phyloP scores from a whole-genome alignment of 2,888 invertebrate genomes.

The Germaria angustata region DNA sequence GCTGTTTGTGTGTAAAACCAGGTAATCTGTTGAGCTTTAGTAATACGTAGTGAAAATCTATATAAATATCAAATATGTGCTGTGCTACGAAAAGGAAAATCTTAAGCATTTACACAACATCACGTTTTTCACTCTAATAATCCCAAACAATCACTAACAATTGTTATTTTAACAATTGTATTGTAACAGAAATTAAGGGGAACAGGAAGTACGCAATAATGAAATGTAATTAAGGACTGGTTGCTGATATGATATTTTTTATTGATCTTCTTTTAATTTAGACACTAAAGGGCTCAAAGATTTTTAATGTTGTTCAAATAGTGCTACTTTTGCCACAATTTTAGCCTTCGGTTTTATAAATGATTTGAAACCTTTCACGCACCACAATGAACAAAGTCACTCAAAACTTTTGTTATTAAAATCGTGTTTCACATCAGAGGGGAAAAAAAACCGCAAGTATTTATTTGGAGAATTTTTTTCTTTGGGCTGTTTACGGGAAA shows the following conservation, averaged over 20 bases:
- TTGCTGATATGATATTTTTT: no score
- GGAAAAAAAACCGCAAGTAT: not conserved
- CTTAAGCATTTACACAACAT: conserved; percentile 34
- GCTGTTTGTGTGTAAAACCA: not conserved
- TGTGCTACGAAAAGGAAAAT: conserved; percentile 14
- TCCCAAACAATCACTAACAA: conserved; percentile 21
- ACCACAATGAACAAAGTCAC: not conserved
- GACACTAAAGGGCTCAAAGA: no score
- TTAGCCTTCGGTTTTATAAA: not conserved
- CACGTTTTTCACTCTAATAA: conserved; percentile 49
- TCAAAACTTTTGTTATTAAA: conserved; percentile 28
- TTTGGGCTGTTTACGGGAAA: not conserved
- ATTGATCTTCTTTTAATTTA: no score
- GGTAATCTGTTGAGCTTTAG: conserved; percentile 6
- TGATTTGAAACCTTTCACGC: not conserved
- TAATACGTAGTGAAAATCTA: not conserved
- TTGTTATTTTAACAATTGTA: not conserved
- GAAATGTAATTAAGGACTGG: no score
- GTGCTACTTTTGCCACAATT: not conserved
- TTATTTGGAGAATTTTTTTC: not conserved
- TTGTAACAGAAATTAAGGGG: no score
- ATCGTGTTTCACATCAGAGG: not conserved
- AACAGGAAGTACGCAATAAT: no score
- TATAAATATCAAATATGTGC: conserved; percentile 10
- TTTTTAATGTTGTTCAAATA: no score